A percentile compares a stretch with the other conserved stretches of the same genome.
These are phyloP conservation scores for Sebastes goodei DNA, from an alignment of 2,797 vertebrate species.

Conservation along the genomic window DNA sequence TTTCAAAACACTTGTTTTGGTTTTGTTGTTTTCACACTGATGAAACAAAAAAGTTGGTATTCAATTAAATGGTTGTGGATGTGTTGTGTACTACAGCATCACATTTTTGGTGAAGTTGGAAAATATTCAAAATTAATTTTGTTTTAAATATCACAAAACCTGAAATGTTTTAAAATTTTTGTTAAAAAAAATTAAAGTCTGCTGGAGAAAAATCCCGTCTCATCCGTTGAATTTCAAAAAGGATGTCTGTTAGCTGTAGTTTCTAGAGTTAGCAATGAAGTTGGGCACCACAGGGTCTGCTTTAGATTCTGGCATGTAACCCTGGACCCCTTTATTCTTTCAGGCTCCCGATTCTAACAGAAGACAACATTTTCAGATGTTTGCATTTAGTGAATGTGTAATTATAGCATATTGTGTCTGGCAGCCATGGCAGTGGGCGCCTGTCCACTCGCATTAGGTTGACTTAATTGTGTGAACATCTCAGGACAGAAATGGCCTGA, in stretches of 20 bases:
- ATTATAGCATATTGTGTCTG: conserved; percentile 81
- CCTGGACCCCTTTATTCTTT: conserved; percentile 26
- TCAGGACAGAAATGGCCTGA: conserved; percentile 66
- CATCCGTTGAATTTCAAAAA: not conserved
- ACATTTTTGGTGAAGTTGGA: not conserved
- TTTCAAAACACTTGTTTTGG: not conserved
- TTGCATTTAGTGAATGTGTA: conserved; percentile 84
- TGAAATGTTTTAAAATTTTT: not conserved
- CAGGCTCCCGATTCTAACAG: conserved; percentile 41
- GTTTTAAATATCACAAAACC: not conserved
- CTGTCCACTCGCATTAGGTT: conserved; percentile 83
- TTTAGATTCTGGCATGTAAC: conserved; percentile 23
- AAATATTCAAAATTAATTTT: not conserved
- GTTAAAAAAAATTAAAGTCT: not conserved
- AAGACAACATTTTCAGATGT: conserved; percentile 77
- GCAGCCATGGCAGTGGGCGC: conserved; percentile 68
- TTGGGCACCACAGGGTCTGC: not conserved
- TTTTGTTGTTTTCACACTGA: not conserved
- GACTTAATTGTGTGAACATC: conserved; percentile 78
- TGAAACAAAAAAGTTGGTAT: not conserved
- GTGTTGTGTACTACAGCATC: not conserved
- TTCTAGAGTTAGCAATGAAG: not conserved
- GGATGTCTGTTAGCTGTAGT: not conserved
- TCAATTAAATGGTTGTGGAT: not conserved
- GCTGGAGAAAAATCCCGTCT: not conserved